Conservation (phyloP, 2,888 invertebrate genomes). For the Sarcophaga subvicina region DNA sequence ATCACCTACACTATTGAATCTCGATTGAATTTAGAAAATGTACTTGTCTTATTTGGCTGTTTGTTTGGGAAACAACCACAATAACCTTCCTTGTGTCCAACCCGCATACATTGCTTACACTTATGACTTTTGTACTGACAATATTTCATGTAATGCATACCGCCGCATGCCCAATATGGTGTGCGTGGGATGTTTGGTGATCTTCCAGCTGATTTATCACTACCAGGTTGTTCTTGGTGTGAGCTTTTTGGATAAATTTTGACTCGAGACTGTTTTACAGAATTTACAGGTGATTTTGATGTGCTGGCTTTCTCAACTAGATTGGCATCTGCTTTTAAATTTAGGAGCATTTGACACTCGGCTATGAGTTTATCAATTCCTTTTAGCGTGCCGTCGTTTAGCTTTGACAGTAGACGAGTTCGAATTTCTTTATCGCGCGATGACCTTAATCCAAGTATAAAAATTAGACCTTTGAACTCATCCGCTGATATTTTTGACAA, state of each 20-base stretch:
- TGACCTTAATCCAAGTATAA: neutral
- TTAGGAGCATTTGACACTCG: neutral
- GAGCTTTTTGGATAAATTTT: neutral
- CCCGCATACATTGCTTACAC: slow-evolving; percentile 18
- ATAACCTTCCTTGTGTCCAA: slow-evolving; percentile 81
- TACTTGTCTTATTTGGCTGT: neutral
- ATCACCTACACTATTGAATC: slow-evolving; percentile 24
- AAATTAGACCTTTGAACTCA: slow-evolving; percentile 12
- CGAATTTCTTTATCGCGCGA: slow-evolving; percentile 21
- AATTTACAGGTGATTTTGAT: too few relatives aligned
- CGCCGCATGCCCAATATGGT: slow-evolving; percentile 47
- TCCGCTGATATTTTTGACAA: neutral
- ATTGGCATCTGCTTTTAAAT: neutral
- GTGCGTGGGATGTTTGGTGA: neutral
- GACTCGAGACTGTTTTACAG: neutral
- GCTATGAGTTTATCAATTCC: neutral
- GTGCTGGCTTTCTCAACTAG: neutral
- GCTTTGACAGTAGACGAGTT: slow-evolving; percentile 4
- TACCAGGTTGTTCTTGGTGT: neutral
- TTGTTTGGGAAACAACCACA: slow-evolving; percentile 54
- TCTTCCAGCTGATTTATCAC: neutral
- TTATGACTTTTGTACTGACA: slow-evolving; percentile 32
- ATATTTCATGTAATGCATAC: slow-evolving; percentile 41
- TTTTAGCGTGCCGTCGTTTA: neutral
- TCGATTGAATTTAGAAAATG: neutral